phyloP scores from a whole-genome alignment of 64 coral and sea anemone species.

The Stichodactyla mertensii region DNA sequence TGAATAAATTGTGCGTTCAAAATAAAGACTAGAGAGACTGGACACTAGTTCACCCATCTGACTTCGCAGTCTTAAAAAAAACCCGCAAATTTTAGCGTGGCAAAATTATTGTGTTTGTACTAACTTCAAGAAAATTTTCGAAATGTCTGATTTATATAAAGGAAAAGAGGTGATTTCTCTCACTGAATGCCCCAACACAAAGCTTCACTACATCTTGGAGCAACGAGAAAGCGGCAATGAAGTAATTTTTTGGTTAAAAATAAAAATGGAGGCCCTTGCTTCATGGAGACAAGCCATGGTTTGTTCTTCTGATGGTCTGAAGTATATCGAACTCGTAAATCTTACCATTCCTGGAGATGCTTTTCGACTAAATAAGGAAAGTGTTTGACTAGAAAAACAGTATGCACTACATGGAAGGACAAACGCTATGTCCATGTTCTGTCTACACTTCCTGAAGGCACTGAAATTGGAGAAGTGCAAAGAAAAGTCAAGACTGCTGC shows the following conservation, averaged over 20 bases:
- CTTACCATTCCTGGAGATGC: not conserved
- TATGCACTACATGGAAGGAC: not conserved
- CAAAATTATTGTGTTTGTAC: not conserved
- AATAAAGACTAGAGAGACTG: not conserved
- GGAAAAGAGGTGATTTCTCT: not conserved
- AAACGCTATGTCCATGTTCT: too few species aligned
- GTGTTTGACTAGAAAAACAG: not conserved
- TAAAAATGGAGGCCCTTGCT: not conserved
- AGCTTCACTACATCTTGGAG: not conserved
- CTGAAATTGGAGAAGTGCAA: too few species aligned
- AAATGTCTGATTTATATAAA: not conserved
- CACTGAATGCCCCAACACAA: not conserved
- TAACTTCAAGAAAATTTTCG: not conserved
- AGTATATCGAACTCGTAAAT: constrained; percentile 19
- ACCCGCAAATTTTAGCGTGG: not conserved
- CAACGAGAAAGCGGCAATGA: not conserved
- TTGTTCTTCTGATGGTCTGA: not conserved
- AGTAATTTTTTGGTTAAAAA: not conserved
- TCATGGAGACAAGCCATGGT: too few species aligned
- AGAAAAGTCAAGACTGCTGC: too few species aligned
- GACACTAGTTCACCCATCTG: not conserved
- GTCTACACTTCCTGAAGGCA: constrained; percentile 1
- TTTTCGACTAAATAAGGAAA: not conserved
- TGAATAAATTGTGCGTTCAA: constrained; percentile 2
- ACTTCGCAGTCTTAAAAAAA: not conserved